Evolutionary conservation across 2,113 vertebrate species (phyloP), one percentile per base, ranked within the genome.

Genomic region (Pangasianodon gigas): DNA sequence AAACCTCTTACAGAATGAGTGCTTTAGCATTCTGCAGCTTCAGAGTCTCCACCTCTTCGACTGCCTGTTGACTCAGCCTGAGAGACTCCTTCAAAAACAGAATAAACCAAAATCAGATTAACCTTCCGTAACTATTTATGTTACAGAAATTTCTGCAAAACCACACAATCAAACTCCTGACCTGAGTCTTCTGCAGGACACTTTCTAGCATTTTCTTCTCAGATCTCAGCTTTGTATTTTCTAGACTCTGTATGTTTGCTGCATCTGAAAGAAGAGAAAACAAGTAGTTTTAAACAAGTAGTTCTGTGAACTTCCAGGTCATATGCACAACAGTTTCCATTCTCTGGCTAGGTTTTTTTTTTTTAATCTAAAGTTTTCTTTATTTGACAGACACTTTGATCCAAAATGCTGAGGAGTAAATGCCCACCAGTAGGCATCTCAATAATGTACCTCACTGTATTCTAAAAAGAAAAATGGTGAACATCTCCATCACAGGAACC

Each of bases 171-270:
- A 41, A 67, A 69, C 56, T 48, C 26, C 84, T 95, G 94, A 99
- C 98, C 96, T 97, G 97, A 48, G 96, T 95, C 92, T 96, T 95
- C 90, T 97, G 96, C 46, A 98, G 92, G 85, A 97, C 93, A 16
- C 96, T 97, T 92, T 98, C 97, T 51, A 99, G 93, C 24, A 91
- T 90, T 44, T 96, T 96, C 92, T 97, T 99, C 92, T 98, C 97
- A 80, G 92, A 96, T 92, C 94, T 97, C 88, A 99, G 93, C 84
- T 95, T 96, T 71, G 93, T 95, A 91, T 96, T 97, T 91, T 98
- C 97, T 84, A 96, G 94, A 0, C 87, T 94, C 87, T 96, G 96
- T 83, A 95, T 96, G 92, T 95, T 93, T 56, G 95, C 94, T 86
- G 95, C 93, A 77, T 98, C 98, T 99, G 74, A 16, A 92, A 77